Percentiles rank a stretch among this genome's conserved stretches.
phyloP scores from a whole-genome alignment of 2,113 vertebrate genomes.

The Notarius quadriscutis region DNA sequence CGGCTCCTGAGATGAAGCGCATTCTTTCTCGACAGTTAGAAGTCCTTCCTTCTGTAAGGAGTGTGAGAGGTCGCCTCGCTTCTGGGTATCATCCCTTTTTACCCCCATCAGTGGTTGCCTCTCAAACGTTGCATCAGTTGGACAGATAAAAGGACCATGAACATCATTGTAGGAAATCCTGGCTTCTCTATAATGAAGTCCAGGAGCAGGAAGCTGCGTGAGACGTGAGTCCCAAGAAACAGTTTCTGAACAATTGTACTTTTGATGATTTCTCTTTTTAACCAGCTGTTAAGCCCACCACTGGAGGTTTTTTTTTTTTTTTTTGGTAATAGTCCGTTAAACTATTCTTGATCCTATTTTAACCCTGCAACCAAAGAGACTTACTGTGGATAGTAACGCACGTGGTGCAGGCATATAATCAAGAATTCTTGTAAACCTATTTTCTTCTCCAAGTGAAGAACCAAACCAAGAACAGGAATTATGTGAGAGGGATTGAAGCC shows the following conservation, averaged over 20 bases:
- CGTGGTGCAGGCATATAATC: conserved; percentile 5
- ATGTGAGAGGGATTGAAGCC: conserved; percentile 44
- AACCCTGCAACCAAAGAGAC: conserved; percentile 62
- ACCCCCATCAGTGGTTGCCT: not conserved
- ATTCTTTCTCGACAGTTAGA: conserved; percentile 14
- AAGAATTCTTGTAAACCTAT: conserved; percentile 17
- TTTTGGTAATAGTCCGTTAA: not conserved
- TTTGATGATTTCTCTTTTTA: not conserved
- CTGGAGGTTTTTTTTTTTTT: conserved; percentile 55
- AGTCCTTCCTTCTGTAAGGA: conserved; percentile 17
- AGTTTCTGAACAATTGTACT: not conserved
- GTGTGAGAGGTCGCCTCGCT: not conserved
- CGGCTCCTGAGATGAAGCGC: conserved; percentile 82
- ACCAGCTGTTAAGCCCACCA: conserved; percentile 29
- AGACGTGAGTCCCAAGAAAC: not conserved
- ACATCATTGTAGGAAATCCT: conserved; percentile 29
- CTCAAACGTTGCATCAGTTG: not conserved
- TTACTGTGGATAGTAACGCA: conserved; percentile 10
- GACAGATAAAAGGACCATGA: not conserved
- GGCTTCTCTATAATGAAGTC: conserved; percentile 5
- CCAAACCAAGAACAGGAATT: conserved; percentile 38
- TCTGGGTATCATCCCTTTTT: conserved; percentile 10
- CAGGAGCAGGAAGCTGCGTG: not conserved
- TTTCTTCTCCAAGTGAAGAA: conserved; percentile 21
- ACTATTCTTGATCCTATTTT: conserved; percentile 45